Evolutionary conservation across 2,888 invertebrate genomes (phyloP).

Genomic region (Hypena proboscidalis): DNA sequence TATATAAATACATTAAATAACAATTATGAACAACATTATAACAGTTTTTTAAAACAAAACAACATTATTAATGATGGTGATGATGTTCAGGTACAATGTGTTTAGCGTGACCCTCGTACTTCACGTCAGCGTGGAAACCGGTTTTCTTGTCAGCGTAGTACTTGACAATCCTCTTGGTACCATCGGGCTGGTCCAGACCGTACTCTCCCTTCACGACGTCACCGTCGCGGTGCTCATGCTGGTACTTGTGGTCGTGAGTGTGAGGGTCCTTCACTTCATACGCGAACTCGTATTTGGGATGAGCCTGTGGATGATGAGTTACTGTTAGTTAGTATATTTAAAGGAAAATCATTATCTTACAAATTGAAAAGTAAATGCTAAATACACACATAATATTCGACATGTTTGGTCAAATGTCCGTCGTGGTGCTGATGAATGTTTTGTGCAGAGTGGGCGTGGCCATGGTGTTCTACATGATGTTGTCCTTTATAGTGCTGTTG

Average conservation of each 20-base stretch:
- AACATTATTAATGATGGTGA: slow-evolving; percentile 26
- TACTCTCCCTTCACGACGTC: slow-evolving; percentile 84
- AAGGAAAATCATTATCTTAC: no score
- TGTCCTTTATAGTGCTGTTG: no score
- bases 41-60: no score
- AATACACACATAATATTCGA: slow-evolving; percentile 45
- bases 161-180: slow-evolving; percentile 61
- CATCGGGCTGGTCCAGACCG: slow-evolving; percentile 77
- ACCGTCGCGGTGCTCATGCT: slow-evolving; percentile 77
- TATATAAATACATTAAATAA: no score
- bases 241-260: slow-evolving; percentile 69
- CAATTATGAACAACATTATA: no score
- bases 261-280: slow-evolving; percentile 73
- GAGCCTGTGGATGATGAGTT: slow-evolving; percentile 34
- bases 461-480: slow-evolving; percentile 12
- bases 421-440: slow-evolving; percentile 49
- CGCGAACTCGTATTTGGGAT: slow-evolving; percentile 59
- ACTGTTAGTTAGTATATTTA: neutral
- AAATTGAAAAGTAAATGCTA: no score
- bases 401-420: slow-evolving; percentile 31
- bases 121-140: slow-evolving; percentile 45
- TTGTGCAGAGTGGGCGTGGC: slow-evolving; percentile 48
- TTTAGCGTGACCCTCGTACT: slow-evolving; percentile 38
- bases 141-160: slow-evolving; percentile 52
- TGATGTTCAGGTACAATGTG: slow-evolving; percentile 41